phyloP scores from a whole-genome alignment of 2,797 vertebrate genomes.

The Orientallactaga sibirica region DNA sequence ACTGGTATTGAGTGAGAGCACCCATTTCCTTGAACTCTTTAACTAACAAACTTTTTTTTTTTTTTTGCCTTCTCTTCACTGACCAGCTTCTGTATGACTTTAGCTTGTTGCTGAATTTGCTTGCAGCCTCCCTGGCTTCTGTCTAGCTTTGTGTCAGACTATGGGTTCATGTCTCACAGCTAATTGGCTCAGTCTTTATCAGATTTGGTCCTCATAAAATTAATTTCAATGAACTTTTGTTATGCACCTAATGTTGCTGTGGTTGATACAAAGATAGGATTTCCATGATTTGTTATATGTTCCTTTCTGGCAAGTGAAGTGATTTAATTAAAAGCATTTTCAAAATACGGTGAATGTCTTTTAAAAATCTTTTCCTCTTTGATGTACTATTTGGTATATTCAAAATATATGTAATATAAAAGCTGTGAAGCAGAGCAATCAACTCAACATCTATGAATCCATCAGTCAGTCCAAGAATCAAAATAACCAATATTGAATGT shows the following conservation, averaged over 20 bases:
- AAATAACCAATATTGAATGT: constrained; percentile 42
- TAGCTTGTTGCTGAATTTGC: constrained; percentile 57
- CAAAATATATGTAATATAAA: constrained; percentile 49
- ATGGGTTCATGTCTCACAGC: constrained; percentile 40
- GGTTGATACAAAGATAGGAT: constrained; percentile 45
- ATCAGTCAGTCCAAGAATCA: constrained; percentile 25
- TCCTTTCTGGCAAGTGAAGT: constrained; percentile 40
- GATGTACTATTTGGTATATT: constrained; percentile 52
- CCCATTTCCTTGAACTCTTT: constrained; percentile 46
- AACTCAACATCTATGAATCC: background rate
- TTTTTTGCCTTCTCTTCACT: constrained; percentile 56
- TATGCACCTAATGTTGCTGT: constrained; percentile 23
- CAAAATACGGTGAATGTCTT: constrained; percentile 43
- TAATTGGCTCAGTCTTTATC: constrained; percentile 37
- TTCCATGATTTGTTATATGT: constrained; percentile 37
- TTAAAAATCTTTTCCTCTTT: background rate
- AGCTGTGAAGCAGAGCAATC: constrained; percentile 53
- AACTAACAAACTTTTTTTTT: constrained; percentile 53
- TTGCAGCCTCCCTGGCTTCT: constrained; percentile 40
- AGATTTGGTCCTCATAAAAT: constrained; percentile 25
- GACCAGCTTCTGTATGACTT: constrained; percentile 57
- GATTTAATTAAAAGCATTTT: constrained; percentile 61
- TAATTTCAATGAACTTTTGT: constrained; percentile 46
- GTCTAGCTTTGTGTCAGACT: constrained; percentile 24
- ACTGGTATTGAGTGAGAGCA: constrained; percentile 22